A percentile compares a stretch with the other conserved stretches of the same genome.
phyloP scores from a whole-genome alignment of 2,113 vertebrate genomes.

The Mirza zaza region DNA sequence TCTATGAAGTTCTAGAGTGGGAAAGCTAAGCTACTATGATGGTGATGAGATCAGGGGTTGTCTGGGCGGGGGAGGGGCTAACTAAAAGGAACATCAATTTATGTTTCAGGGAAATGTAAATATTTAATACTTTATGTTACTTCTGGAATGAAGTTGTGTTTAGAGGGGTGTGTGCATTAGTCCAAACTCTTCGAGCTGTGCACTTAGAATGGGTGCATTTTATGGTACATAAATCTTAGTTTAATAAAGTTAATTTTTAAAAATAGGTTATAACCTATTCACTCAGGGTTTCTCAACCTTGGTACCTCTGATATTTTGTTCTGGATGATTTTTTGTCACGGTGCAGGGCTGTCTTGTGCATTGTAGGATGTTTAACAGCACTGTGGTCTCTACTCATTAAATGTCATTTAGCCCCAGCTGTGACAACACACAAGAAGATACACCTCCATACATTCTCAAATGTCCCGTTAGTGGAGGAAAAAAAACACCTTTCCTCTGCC shows the following conservation, averaged over 20 bases:
- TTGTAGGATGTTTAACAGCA: background rate
- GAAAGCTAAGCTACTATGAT: no score
- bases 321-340: no score
- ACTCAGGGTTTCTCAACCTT: background rate
- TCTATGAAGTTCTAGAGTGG: background rate
- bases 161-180: accelerated
- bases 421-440: background rate
- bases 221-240: no score
- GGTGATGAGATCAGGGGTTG: accelerated
- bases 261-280: background rate
- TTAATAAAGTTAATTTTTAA: background rate
- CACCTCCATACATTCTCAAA: background rate
- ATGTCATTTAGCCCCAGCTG: background rate
- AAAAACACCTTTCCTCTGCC: background rate
- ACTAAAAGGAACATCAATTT: background rate
- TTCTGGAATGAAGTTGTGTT: background rate
- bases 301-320: accelerated
- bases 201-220: background rate
- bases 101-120: background rate
- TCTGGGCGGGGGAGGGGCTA: background rate
- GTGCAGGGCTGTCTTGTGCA: no score
- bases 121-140: background rate
- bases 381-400: no score
- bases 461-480: background rate
- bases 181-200: background rate